Conservation (phyloP, 1,140 invertebrate species). For the Drosophila eugracilis region DNA sequence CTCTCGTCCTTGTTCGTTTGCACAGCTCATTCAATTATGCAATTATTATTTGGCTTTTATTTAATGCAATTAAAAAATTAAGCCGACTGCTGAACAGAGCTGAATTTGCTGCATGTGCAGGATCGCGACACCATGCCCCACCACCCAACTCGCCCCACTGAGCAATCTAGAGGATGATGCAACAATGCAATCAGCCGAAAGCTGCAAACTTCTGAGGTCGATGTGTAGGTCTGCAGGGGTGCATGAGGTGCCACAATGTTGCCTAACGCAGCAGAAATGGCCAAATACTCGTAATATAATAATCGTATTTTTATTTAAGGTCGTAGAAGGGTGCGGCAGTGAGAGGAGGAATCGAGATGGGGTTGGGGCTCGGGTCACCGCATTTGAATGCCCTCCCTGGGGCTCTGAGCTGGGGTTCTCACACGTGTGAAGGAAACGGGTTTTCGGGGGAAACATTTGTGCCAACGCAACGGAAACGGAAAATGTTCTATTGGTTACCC, state of each 20-base stretch:
- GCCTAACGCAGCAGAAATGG: slow-evolving; percentile 60
- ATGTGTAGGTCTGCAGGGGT: background rate
- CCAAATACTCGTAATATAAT: slow-evolving; percentile 6
- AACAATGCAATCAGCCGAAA: slow-evolving; percentile 54
- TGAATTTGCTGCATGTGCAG: slow-evolving; percentile 45
- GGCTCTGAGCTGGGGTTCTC: background rate
- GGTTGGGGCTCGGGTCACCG: slow-evolving; percentile 9
- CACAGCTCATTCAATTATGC: slow-evolving; percentile 50
- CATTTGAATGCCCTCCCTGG: slow-evolving; percentile 7
- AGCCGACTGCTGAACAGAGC: slow-evolving; percentile 11
- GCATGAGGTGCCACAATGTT: slow-evolving; percentile 44
- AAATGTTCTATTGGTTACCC: slow-evolving; percentile 69
- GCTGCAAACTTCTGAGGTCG: slow-evolving; percentile 12
- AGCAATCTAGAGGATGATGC: slow-evolving; percentile 1
- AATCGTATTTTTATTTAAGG: slow-evolving; percentile 68
- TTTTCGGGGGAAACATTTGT: slow-evolving; percentile 51
- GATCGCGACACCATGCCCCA: background rate
- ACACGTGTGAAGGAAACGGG: slow-evolving; percentile 29
- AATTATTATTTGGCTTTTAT: slow-evolving; percentile 58
- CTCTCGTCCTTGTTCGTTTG: background rate
- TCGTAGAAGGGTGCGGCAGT: background rate
- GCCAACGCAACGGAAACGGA: slow-evolving; percentile 69
- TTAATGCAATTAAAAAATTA: slow-evolving; percentile 72
- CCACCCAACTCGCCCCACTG: background rate
- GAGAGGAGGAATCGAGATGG: background rate